Evolutionary conservation across 53 echinoderm and acorn worm species (phyloP), one percentile per base, ranked within the genome.

Genomic region (Patiria pectinifera): DNA sequence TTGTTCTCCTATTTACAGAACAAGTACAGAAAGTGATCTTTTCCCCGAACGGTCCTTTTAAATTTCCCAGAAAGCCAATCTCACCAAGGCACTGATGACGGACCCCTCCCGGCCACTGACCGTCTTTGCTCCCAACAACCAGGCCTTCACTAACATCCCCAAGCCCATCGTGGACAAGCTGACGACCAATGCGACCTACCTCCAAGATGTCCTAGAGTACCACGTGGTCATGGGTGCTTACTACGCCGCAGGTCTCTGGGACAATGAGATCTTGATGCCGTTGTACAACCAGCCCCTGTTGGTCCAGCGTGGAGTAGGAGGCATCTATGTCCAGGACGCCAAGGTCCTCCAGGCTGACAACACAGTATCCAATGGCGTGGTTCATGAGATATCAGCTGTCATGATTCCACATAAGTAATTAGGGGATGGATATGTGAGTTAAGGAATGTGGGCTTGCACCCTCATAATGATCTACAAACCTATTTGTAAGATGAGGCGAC

Each of bases 361-460:
- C 60, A 96, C 96, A 1, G 93, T 96, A 18, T 91, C 91, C 12
- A 96, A 96, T 76, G 96, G 96, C 11, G 96, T 96, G 5, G 88
- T 96, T 16, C 94, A 96, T 88, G 93, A 94, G 49, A 76, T 96
- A 80, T 72, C 86, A 12, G 96, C 83, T 16, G 96, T 96, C 9
- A 83, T 96, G 91, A 83, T 96, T 45, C 96, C 96, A 9, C 58
- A 48, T n/a, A 60, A 82, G 85, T 82, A 83, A 72, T 53, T 53
- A 5, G 43, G 83, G 60, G 3, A 23, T 11, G 15, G 66, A n/a
- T 16, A 74, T 1, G 24, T 10, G 24, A 74, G 19, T 0, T 23
- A 18, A 74, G 74, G 22, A 74, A 74, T 74, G 74, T 74, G 74
- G 74, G n/a, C 24, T 74, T n/a, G 66, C 19, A 66, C 3, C 66